Conservation (phyloP, 2,888 invertebrate genomes). For the Dasysyrphus albostriatus region DNA sequence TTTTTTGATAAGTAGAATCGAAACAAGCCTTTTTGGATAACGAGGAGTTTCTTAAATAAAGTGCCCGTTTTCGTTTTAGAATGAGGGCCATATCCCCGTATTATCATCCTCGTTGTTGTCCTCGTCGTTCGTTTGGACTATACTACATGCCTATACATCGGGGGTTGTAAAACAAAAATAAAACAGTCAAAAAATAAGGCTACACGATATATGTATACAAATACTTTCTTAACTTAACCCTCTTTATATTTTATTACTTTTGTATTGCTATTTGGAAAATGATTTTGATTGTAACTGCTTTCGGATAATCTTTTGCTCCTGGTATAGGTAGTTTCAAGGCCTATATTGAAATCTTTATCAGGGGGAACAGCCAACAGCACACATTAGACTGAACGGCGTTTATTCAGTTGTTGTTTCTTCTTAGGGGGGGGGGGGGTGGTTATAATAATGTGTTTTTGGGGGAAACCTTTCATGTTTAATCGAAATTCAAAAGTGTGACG, state of each 20-base stretch:
- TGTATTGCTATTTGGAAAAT: constrained; percentile 68
- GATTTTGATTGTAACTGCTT: constrained; percentile 71
- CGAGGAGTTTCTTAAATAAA: constrained; percentile 43
- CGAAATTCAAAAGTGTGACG: constrained; percentile 26
- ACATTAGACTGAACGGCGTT: not conserved
- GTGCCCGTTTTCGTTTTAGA: constrained; percentile 39
- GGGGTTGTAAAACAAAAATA: constrained; percentile 53
- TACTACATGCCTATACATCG: not conserved
- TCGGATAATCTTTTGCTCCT: constrained; percentile 62
- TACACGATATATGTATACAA: not conserved
- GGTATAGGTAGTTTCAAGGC: constrained; percentile 9
- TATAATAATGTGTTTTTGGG: constrained; percentile 4
- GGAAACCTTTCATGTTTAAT: constrained; percentile 15
- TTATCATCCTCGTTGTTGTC: not conserved
- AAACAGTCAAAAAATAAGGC: constrained; percentile 39
- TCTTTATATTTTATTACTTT: constrained; percentile 65
- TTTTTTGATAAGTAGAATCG: constrained; percentile 52
- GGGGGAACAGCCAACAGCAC: not conserved
- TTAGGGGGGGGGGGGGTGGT: too few relatives aligned
- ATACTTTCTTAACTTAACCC: constrained; percentile 25
- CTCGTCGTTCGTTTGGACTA: not conserved
- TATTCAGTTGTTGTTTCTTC: not conserved
- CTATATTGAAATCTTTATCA: constrained; percentile 28
- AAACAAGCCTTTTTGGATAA: constrained; percentile 53
- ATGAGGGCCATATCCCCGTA: constrained; percentile 9